These are phyloP conservation scores for Tenthredo scrophulariae DNA, from an alignment of 2,888 invertebrate genomes.

Conservation along the genomic window DNA sequence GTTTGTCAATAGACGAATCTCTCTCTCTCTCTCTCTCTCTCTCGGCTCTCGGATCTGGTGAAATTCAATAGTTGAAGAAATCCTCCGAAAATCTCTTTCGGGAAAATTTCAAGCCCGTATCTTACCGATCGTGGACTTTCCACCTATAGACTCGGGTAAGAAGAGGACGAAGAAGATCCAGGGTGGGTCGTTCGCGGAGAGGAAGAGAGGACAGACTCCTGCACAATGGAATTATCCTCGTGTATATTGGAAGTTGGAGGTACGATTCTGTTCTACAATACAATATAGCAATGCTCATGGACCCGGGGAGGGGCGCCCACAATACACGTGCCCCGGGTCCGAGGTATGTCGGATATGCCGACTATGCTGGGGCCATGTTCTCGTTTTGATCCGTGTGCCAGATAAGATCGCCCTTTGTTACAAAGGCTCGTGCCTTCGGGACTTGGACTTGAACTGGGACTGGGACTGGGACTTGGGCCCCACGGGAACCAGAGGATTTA, in stretches of 20 bases:
- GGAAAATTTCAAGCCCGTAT: not conserved
- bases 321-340: constrained; percentile 63
- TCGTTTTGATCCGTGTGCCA: constrained; percentile 76
- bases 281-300: constrained; percentile 9
- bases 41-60: not conserved
- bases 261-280: constrained; percentile 19
- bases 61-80: not conserved
- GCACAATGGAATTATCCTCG: constrained; percentile 72
- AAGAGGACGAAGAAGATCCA: not conserved
- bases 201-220: constrained; percentile 61
- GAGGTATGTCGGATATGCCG: constrained; percentile 76
- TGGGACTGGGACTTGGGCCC: constrained; percentile 19
- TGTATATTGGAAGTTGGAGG: constrained; percentile 67
- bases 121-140: not conserved
- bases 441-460: constrained; percentile 59
- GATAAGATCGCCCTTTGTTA: constrained; percentile 77
- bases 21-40: not conserved
- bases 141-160: not conserved
- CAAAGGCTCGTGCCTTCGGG: constrained; percentile 74
- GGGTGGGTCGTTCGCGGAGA: not conserved
- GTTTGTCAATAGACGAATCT: constrained; percentile 34
- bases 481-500: constrained; percentile 25
- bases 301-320: constrained; percentile 53
- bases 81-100: not conserved
- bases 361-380: constrained; percentile 76